Evolutionary conservation across 2,113 vertebrate species (phyloP).

Genomic region (Hipposideros armiger): DNA sequence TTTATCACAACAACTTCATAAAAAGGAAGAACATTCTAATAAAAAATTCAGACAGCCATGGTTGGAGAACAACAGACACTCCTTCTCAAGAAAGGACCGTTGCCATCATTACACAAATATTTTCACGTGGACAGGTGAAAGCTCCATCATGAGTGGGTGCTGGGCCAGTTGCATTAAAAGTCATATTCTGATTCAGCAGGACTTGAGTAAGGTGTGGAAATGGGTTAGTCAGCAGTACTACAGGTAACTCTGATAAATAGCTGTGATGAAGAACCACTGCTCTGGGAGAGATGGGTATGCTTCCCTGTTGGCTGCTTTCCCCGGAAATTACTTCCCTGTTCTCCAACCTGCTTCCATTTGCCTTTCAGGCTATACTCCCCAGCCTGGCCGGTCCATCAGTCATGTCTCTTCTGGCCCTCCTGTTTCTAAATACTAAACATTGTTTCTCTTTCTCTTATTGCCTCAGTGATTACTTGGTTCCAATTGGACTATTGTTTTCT

Average conservation of each 20-base stretch:
- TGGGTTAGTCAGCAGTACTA: neutral
- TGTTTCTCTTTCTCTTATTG: constrained; percentile 20
- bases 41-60: neutral
- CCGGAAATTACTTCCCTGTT: neutral
- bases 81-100: neutral
- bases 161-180: neutral
- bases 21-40: neutral
- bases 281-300: neutral
- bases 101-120: neutral
- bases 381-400: neutral
- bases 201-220: neutral
- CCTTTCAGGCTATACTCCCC: neutral
- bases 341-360: neutral
- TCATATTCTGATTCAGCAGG: neutral
- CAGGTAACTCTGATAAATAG: neutral
- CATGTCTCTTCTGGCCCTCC: neutral
- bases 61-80: neutral
- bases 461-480: neutral
- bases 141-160: neutral
- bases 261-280: neutral
- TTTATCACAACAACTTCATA: constrained; percentile 35
- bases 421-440: neutral
- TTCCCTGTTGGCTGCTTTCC: neutral
- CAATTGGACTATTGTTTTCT: constrained; percentile 32
- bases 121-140: neutral